phyloP scores from a whole-genome alignment of 2,888 invertebrate genomes.

The Heliconius ismenius region DNA sequence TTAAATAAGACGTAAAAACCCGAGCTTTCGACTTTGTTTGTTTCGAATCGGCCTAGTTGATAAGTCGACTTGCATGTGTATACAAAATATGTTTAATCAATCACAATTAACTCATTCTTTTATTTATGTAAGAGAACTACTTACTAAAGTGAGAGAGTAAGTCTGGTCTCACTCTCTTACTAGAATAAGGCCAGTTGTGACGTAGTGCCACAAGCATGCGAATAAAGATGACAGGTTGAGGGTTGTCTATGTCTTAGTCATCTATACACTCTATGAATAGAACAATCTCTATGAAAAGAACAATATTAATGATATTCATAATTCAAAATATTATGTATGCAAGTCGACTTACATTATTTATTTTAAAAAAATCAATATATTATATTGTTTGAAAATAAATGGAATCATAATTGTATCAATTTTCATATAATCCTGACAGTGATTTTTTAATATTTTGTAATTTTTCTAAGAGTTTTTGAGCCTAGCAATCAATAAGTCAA shows the following conservation, averaged over 20 bases:
- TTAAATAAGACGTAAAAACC: neutral
- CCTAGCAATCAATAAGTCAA: conserved; percentile 4
- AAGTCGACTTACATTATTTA: neutral
- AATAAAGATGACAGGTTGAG: no score
- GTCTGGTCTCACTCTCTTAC: no score
- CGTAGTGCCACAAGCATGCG: no score
- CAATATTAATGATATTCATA: neutral
- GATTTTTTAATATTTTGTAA: neutral
- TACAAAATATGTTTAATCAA: no score
- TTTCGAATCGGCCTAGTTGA: conserved; percentile 30
- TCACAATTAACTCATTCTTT: no score
- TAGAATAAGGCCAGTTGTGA: no score
- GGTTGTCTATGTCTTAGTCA: no score
- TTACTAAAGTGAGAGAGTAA: no score
- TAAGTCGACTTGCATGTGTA: neutral
- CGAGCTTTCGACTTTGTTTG: conserved; percentile 8
- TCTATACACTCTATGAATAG: no score
- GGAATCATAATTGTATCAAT: neutral
- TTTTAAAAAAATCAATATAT: neutral
- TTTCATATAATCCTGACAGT: neutral
- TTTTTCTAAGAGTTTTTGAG: conserved; percentile 1
- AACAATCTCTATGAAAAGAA: neutral
- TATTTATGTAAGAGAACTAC: no score
- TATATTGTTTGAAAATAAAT: no score
- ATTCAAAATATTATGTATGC: neutral